Base-by-base conservation (phyloP, 2,113 vertebrate species). In the Pimephales promelas region DNA sequence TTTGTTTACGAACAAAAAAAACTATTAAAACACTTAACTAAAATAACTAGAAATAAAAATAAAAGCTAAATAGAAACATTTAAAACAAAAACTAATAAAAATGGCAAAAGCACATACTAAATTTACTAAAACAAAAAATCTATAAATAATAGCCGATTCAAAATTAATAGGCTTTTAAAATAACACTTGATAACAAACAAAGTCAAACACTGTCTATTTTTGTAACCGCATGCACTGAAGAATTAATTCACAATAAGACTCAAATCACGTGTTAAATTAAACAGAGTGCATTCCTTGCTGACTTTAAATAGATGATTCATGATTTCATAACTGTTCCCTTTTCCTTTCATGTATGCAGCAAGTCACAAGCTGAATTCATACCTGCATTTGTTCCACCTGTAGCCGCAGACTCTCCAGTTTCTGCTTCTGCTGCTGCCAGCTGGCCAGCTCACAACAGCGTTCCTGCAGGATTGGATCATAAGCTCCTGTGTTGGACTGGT, bases 341-440 rank as follows among this genome's bases (percentile, higher is more conserved):
- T 45, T 45, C 11, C 7, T 75, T 54, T 52, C 45, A 54, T 28
- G 26, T 24, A 71, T 54, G 24, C 26, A 31, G 47, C 24, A 31
- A 16, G 40, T 16, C 68, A 71, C 22, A 16, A 28, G 14, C 40
- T 26, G 8, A 16, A 62, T 22, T 3, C 91, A 88, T 92, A 97
- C 97, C 97, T 98, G 97, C 95, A 99, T 97, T 89, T 99, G 97
- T 85, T 98, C 97, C 91, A 98, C 89, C 87, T 97, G 97, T 88
- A 97, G 70, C 2, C 92, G 91, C 83, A 98, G 92, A 83, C 91
- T 95, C 40, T 99, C 97, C 88, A 97, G 92, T 85, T 97, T 96
- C 87, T 94, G 92, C 86, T 92, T 92, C 31, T 95, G 92, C 85
- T 97, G 96, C 16, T 95, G 97, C 95, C 97, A 98, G 84, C 93